Base-by-base conservation (phyloP, 2,113 vertebrate genomes). In the Pristiophorus japonicus region DNA sequence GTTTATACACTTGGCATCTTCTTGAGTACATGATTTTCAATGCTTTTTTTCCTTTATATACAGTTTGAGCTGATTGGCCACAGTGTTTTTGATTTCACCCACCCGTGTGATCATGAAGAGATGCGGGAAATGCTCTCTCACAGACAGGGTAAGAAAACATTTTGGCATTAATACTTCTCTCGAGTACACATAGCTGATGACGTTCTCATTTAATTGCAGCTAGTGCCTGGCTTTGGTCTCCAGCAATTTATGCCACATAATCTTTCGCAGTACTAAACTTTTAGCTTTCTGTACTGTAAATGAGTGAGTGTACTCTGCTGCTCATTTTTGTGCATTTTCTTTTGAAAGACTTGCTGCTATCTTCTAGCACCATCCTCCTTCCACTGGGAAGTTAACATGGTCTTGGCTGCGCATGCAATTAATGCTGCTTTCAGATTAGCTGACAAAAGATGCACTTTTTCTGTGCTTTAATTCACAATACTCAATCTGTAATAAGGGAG, bases 41-140 rank as follows among this genome's bases (percentile, higher is more conserved):
- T 91, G 34, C 20, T 93, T 78, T 7, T 95, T n/a, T 97, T 3
- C 95, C 34, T 96, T 97, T 59, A 6, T 62, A 2, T 90, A 8
- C 97, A 99, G 99, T 98, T 99, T 97, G 99, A 99, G 96, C 97
- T 99, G 96, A 99, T 98, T 45, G 99, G 99, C 96, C 98, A 99
- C 97, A 99, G 98, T 96, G 98, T 99, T 63, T 99, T 99, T 97
- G 99, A 99, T 97, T 99, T 98, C 97, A 98, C 98, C 96, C 99
- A 99, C 97, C 99, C 99, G 0, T 99, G 99, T 97, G 99, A 99
- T 97, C 99, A 99, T 75, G 99, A 99, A 96, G 99, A 99, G 97
- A 97, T 99, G 97, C 98, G 98, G 97, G 99, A 99, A 97, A 98
- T 99, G 98, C 98, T 99, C 96, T 97, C 98, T 34, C 98, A 99